Evolutionary conservation across 2,113 vertebrate species (phyloP), one percentile per base, ranked within the genome.

Genomic region (Condylura cristata): DNA sequence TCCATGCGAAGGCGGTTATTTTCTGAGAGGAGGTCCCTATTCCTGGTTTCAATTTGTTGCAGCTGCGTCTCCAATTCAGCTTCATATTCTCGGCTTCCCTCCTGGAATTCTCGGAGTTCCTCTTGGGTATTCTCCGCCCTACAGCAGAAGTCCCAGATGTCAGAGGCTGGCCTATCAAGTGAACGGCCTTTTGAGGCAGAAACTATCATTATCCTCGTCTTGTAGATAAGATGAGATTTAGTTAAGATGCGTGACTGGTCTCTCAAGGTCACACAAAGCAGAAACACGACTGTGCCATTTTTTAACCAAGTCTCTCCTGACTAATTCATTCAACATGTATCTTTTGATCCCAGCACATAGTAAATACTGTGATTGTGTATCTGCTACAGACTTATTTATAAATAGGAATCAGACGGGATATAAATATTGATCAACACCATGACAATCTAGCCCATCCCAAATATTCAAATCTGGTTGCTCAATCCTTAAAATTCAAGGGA

Each of bases 51-150:
- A 3, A 98, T 99, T 30, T 99, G 99, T 37, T 99, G 99, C 92
- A 99, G 98, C 95, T 99, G 99, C 0, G 98, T 96, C 97, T 99
- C 99, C 97, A 99, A 97, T 28, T 99, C 99, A 0, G 99, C 99
- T 95, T 99, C 99, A 58, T 99, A 99, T 93, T 99, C 99, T 37
- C 99, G 98, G 97, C 99, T 99, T 96, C 99, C 99, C 98, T 99
- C 99, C 91, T 99, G 99, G 97, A 99, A 99, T 94, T 99, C 99
- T 88, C 99, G 98, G 84, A 99, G 96, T 48, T 99, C 99, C 70
- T 99, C 99, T 80, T 99, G 99, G 0, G 98, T 97, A 28, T 98
- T 99, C 10, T 99, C 98, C 39, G 99, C 99, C 97, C 99, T 99
- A 60, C 1, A 86, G 74, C 12, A 89, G 37, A 63, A 97, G 95